A percentile compares a stretch with the other conserved stretches of the same genome.
phyloP scores from a whole-genome alignment of 2,113 vertebrate species.

The Micromys minutus region DNA sequence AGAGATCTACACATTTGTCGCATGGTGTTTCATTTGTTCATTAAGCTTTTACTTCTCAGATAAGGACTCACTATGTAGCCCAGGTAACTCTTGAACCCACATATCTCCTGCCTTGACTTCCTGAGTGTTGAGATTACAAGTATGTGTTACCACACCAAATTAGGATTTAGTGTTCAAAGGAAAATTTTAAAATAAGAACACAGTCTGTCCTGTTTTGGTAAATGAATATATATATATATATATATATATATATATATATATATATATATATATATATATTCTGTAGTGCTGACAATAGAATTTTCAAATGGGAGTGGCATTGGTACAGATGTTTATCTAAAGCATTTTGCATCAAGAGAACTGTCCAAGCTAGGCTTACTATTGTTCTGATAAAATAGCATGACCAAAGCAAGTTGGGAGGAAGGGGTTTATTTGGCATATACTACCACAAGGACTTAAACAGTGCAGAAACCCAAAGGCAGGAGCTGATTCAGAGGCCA shows the following conservation, averaged over 20 bases:
- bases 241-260: too few species aligned
- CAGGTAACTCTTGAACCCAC: neutral
- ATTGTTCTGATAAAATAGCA: neutral
- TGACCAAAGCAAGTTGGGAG: neutral
- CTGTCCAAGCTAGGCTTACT: neutral
- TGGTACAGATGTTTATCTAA: neutral
- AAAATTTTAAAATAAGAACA: neutral
- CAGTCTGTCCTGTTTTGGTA: neutral
- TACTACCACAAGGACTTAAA: neutral
- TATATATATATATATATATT: neutral
- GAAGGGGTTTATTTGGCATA: neutral
- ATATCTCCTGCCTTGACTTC: neutral
- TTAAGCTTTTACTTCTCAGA: neutral
- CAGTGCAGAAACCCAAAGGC: neutral
- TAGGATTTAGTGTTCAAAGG: neutral
- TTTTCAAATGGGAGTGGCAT: neutral
- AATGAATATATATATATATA: neutral
- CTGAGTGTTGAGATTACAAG: neutral
- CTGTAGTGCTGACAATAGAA: neutral
- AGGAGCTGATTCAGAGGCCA: neutral
- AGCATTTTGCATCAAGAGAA: neutral
- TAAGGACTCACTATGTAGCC: too few species aligned
- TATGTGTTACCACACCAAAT: neutral
- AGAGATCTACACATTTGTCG: neutral
- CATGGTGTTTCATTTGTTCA: neutral